Conservation (phyloP, 30 jellyfish, hydroid and myxozoan species). For the Hydractinia symbiolongicarpus region DNA sequence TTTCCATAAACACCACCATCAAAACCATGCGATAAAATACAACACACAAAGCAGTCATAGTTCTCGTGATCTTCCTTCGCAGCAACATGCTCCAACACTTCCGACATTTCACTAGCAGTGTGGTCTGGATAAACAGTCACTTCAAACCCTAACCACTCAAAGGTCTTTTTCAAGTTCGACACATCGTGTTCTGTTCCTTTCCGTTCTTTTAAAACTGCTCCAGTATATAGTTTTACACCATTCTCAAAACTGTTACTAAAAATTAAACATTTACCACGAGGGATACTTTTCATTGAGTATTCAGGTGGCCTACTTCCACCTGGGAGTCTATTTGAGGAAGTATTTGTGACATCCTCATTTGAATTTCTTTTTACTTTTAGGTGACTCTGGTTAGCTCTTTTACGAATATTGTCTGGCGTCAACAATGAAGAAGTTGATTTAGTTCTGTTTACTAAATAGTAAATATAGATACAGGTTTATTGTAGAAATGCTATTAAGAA, state of each 20-base stretch:
- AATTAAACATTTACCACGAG: constrained; percentile 20
- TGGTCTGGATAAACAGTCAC: not conserved
- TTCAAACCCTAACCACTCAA: constrained; percentile 19
- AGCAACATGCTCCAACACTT: not conserved
- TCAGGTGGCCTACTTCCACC: not conserved
- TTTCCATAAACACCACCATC: constrained; percentile 30
- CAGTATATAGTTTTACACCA: not conserved
- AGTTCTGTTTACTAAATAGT: no score
- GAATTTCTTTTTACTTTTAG: no score
- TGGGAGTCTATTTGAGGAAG: no score
- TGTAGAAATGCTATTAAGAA: no score
- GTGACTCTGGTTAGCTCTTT: no score
- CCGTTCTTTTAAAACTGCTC: not conserved
- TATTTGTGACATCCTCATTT: no score
- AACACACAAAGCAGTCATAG: constrained; percentile 30
- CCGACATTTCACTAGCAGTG: not conserved
- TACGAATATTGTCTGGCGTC: no score
- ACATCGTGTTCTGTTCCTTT: constrained; percentile 26
- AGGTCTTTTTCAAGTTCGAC: not conserved
- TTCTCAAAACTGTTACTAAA: constrained; percentile 1
- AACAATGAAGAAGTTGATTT: no score
- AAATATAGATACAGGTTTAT: no score
- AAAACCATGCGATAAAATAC: constrained; percentile 36
- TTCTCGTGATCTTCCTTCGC: not conserved
- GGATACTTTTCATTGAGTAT: constrained; percentile 1